These are phyloP conservation scores for Atta colombica DNA, from an alignment of 1,140 invertebrate species.

Conservation along the genomic window DNA sequence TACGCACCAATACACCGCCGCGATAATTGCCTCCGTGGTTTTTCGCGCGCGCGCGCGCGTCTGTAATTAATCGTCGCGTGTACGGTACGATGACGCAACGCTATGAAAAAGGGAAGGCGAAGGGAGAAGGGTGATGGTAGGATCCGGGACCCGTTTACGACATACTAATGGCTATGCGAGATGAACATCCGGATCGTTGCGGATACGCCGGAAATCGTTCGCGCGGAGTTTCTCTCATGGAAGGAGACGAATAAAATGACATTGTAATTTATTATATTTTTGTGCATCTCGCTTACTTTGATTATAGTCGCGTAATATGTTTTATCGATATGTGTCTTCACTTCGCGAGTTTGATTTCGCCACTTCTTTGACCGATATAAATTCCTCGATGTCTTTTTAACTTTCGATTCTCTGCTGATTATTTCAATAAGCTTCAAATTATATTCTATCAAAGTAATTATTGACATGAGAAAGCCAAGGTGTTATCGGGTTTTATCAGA, in stretches of 20 bases:
- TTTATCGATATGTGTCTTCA: background rate
- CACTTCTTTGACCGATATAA: background rate
- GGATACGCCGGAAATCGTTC: slow-evolving; percentile 58
- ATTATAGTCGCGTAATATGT: background rate
- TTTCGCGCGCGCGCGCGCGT: slow-evolving; percentile 31
- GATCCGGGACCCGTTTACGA: slow-evolving; percentile 47
- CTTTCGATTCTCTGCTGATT: background rate
- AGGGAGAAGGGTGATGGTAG: slow-evolving; percentile 1
- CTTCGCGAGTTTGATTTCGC: slow-evolving; percentile 2
- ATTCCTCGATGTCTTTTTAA: background rate
- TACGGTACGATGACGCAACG: slow-evolving; percentile 53
- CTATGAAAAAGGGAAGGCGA: background rate
- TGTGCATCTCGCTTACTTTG: background rate
- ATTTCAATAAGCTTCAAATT: background rate
- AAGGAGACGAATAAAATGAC: slow-evolving; percentile 1
- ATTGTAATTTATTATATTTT: background rate
- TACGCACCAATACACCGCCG: slow-evolving; percentile 38
- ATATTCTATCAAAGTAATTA: background rate
- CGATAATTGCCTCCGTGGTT: slow-evolving; percentile 39
- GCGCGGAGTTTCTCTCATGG: slow-evolving; percentile 38
- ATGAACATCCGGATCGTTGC: slow-evolving; percentile 71
- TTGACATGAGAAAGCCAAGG: background rate
- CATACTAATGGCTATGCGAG: slow-evolving; percentile 63
- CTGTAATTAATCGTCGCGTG: slow-evolving; percentile 53
- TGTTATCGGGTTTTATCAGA: background rate